phyloP scores from a whole-genome alignment of 1,140 invertebrate species.

The Wiebesia pumilae region DNA sequence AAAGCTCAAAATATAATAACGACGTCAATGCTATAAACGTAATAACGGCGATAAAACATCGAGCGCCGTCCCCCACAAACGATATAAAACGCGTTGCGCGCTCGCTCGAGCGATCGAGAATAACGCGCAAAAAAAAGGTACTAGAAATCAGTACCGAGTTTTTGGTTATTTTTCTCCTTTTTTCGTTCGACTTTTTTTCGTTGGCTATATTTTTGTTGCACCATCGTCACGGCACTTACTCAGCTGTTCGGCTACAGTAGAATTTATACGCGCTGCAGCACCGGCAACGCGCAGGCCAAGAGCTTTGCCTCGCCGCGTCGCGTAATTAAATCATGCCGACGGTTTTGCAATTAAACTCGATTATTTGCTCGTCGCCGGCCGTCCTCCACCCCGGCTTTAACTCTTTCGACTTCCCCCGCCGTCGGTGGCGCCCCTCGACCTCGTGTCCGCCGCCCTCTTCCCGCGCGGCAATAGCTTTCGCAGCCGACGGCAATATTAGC shows the following conservation, averaged over 20 bases:
- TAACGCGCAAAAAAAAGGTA: background rate
- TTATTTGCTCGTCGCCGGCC: constrained; percentile 74
- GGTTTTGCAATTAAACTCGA: constrained; percentile 77
- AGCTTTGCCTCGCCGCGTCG: constrained; percentile 58
- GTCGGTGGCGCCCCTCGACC: constrained; percentile 57
- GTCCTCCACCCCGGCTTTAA: constrained; percentile 59
- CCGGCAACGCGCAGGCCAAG: background rate
- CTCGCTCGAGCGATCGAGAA: constrained; percentile 24
- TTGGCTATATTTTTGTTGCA: background rate
- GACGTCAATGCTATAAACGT: constrained; percentile 26
- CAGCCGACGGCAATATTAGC: constrained; percentile 66
- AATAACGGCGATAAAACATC: constrained; percentile 46
- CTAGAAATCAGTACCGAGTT: constrained; percentile 24
- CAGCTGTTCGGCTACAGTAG: constrained; percentile 15
- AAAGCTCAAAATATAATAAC: constrained; percentile 43
- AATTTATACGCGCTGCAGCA: constrained; percentile 47
- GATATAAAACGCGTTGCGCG: constrained; percentile 8
- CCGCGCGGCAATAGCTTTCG: constrained; percentile 65
- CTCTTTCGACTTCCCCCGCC: constrained; percentile 66
- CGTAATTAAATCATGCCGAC: constrained; percentile 77
- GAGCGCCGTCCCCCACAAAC: background rate
- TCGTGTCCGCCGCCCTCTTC: constrained; percentile 47
- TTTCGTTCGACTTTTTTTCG: background rate
- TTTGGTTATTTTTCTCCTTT: background rate
- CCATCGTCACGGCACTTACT: constrained; percentile 38